Base-by-base conservation (phyloP, 1,140 invertebrate species). In the Sarcophaga peregrina region DNA sequence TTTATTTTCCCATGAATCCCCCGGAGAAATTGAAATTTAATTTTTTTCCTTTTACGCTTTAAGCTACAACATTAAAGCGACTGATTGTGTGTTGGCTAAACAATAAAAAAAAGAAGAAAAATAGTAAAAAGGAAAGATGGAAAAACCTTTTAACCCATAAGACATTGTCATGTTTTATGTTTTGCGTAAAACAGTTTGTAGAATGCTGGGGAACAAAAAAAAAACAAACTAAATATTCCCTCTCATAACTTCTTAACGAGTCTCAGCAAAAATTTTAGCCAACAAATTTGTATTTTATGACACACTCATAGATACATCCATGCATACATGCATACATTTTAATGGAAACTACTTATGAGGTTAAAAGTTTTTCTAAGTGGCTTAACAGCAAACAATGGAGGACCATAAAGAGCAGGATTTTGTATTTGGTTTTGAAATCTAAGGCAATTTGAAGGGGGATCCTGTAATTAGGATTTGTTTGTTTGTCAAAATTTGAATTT, bases 141-240 rank as follows among this genome's bases (percentile, higher is more conserved):
- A 58, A 58, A 58, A 58, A 58, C 15, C 54, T 58, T 58, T 58
- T n/a, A 58, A 58, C 54, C 54, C 11, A n/a, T 58, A 58, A 13
- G 10, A 58, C 25, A 6, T 58, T 58, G 3, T n/a, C 13, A n/a
- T 13, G 7, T 58, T 58, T 58, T 58, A n/a, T 58, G 8, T 58
- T 58, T 37, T 37, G 1, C 13, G 54, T 2, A 58, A 58, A 15
- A 58, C 54, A n/a, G 15, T 58, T 37, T 4, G 25, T 37, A 37
- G n/a, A n/a, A n/a, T n/a, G n/a, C n/a, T n/a, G n/a, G n/a, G n/a
- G 13, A 58, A n/a, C n/a, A n/a, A n/a, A n/a, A n/a, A n/a, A n/a
- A n/a, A n/a, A n/a, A n/a, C n/a, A 58, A 58, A 58, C 54, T 58
- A 58, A 58, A 8, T 58, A 58, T 58, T 58, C n/a, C 54, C 54